These are phyloP conservation scores for Neolamprologus fasciatus DNA, from an alignment of 2,113 vertebrate species.

Conservation along the genomic window DNA sequence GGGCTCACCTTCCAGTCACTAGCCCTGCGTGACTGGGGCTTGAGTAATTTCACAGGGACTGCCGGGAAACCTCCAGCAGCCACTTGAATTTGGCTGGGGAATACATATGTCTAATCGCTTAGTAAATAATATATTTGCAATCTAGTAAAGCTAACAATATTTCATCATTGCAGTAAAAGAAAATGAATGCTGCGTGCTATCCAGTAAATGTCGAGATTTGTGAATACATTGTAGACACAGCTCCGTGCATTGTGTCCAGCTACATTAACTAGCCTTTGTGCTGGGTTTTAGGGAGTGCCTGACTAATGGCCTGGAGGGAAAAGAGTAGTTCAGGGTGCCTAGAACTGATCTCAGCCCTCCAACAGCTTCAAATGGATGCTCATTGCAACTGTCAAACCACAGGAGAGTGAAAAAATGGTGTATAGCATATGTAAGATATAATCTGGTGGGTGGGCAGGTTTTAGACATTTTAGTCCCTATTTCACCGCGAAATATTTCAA, in stretches of 20 bases:
- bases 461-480: not conserved
- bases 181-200: not conserved
- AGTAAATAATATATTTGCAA: not conserved
- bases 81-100: not conserved
- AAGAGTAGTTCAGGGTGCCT: conserved; percentile 33
- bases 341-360: conserved; percentile 5
- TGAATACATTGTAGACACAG: not conserved
- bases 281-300: conserved; percentile 1
- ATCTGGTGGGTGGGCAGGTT: not conserved
- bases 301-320: conserved; percentile 17
- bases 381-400: not conserved
- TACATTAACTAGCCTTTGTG: not conserved
- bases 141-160: not conserved
- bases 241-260: not conserved
- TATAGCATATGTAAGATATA: not conserved
- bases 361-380: not conserved
- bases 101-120: not conserved
- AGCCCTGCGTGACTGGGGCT: not conserved
- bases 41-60: not conserved
- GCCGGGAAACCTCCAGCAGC: not conserved
- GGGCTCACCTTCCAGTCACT: not conserved
- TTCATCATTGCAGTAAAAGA: not conserved
- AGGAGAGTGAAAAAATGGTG: not conserved
- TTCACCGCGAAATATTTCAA: not conserved
- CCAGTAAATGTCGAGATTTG: not conserved